Conservation (phyloP, 2,113 vertebrate species). For the Rhinichthys klamathensis region DNA sequence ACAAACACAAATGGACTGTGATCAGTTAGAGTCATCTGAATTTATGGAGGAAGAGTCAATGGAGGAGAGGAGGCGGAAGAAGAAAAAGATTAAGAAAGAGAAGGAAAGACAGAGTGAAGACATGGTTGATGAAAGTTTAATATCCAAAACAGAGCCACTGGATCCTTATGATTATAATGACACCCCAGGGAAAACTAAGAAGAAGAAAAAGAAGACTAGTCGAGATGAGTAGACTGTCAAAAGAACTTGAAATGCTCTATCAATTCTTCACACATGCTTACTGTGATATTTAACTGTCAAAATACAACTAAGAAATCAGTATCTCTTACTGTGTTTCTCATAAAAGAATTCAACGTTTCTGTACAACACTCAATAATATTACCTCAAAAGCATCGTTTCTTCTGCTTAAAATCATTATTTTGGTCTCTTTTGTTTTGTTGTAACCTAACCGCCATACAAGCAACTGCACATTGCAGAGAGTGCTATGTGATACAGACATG, state of each 20-base stretch:
- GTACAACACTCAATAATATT: not conserved
- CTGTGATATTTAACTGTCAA: not conserved
- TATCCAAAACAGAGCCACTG: constrained; percentile 65
- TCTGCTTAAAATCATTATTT: not conserved
- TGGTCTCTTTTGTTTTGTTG: not conserved
- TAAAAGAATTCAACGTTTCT: not conserved
- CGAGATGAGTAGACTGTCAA: constrained; percentile 58
- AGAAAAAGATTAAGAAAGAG: constrained; percentile 68
- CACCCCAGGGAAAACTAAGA: constrained; percentile 66
- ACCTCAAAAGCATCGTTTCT: not conserved
- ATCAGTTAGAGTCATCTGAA: not conserved
- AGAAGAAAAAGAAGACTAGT: constrained; percentile 72
- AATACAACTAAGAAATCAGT: not conserved
- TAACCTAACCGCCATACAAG: not conserved
- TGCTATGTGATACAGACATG: not conserved
- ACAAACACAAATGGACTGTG: not conserved
- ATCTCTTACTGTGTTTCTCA: not conserved
- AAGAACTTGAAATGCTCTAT: not conserved
- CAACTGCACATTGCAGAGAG: not conserved
- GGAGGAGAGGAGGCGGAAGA: constrained; percentile 67
- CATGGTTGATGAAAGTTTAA: constrained; percentile 42
- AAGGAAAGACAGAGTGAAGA: constrained; percentile 57
- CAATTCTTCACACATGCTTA: not conserved
- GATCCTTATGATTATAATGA: constrained; percentile 55
- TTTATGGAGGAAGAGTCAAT: constrained; percentile 1